Base-by-base conservation (phyloP, 2,113 vertebrate species). In the Rhinopomastus cyanomelas region DNA sequence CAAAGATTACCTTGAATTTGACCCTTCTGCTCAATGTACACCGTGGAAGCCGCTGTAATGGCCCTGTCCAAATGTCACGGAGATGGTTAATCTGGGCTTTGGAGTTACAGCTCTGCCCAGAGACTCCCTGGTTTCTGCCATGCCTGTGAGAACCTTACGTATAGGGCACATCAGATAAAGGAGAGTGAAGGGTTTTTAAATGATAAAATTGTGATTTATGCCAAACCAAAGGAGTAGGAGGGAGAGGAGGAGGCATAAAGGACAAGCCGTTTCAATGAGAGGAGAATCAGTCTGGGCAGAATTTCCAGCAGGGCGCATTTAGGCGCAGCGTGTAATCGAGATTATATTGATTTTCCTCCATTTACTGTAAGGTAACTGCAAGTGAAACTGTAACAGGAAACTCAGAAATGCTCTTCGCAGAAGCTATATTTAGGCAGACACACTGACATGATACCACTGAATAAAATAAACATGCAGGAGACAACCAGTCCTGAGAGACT, bases 391-490 rank as follows among this genome's bases (percentile, higher is more conserved):
- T 97, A 97, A 97, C 90, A 95, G 94, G 97, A 97, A 94, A 97
- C 95, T 96, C 91, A 64, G 93, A 95, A 96, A 97, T 96, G 97
- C 95, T 96, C 93, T 95, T 93, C 95, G 89, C 89, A 85, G 94
- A 72, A 94, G 96, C 96, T 97, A 97, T 97, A 97, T 97, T 97
- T 97, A 97, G 96, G 84, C 93, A 95, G 95, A 96, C 95, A 85
- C 94, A 95, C 95, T 97, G 97, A 97, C 96, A 96, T 96, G 95
- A 96, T 96, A 96, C 96, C 94, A 96, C 96, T 69, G 95, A 97
- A 96, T 96, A 97, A 96, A 96, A 97, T 96, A 96, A 97, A 97
- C 96, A 96, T 94, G 93, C 96, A 95, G 95, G 95, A 97, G 96
- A 93, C 94, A 89, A 94, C 85, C 65, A 82, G 89, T 92, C 95